Evolutionary conservation across 1,140 invertebrate genomes (phyloP), one percentile per base, ranked within the genome.

Genomic region (Elymnias hypermnestra): DNA sequence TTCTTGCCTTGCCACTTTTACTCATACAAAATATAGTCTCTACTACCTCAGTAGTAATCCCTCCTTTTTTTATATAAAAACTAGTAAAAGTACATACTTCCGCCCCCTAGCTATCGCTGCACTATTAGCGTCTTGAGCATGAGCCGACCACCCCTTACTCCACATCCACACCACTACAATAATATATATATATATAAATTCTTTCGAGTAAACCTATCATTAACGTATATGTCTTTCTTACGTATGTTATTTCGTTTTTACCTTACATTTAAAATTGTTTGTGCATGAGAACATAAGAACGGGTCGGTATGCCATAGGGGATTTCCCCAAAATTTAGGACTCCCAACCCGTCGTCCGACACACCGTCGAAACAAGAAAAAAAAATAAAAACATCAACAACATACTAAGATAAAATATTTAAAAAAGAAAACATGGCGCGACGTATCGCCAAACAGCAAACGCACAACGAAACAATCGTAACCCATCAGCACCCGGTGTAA

Each of bases 211-310:
- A 73, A 72, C 75, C 69, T 84, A 84, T 63, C 64, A 67, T 73
- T 82, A 82, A 76, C 74, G 81, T 84, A 84, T 84, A 84, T 84
- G 81, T 84, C 81, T 84, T 84, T 84, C 71, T 84, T 84, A 84
- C 81, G 81, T 84, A 84, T 84, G 75, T 84, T 82, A 79, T 81
- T 82, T 82, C 72, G 68, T 83, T 82, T 76, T 81, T 60, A 71
- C 53, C 76, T 81, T 78, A 83, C 47, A 67, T 66, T 74, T 63
- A 68, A 62, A 48, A 53, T 58, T 23, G 55, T 63, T 72, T 72
- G 75, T 73, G 72, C 70, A 76, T 67, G 51, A 57, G 72, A 77
- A 52, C 37, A 60, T 51, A 61, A 59, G 61, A 42, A 50, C 47
- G 19, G 19, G 19, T 3, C 19, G 19, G 3, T 21, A n/a, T n/a